Base-by-base conservation (phyloP, 64 coral and sea anemone species). In the Actinia tenebrosa region DNA sequence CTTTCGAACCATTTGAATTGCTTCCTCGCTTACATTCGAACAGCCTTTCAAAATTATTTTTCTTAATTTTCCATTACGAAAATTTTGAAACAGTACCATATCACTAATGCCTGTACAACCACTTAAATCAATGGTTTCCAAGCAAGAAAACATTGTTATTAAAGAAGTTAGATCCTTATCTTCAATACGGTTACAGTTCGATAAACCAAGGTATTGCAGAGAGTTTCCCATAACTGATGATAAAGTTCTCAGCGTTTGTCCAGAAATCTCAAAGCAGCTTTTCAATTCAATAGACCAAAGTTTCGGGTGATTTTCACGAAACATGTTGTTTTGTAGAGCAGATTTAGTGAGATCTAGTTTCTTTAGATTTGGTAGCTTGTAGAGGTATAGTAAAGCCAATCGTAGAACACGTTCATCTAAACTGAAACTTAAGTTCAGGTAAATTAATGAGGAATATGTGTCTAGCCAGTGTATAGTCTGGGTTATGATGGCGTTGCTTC, bases 61-160 rank as follows among this genome's bases (percentile, higher is more conserved):
- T 81, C 79, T 50, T 10, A 81, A 50, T 1, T 53, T 53, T 81
- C 44, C 27, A 22, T 44, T 15, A 81, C 6, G 19, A 6, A 81
- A 25, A 16, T 50, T 16, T 81, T 45, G 79, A 50, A 22, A 22
- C 15, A 81, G 16, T 22, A 81, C 46, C 44, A 1, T 5, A 20
- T 81, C 50, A 52, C 50, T 14, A 45, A 81, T 20, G 27, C 17
- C 50, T 45, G 5, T 23, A 81, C 44, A 81, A 10, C 79, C 42
- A 81, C 79, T 81, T 53, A 81, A 53, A 81, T 81, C 79, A 7
- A 81, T 81, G 42, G 79, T 81, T 4, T 81, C 14, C 19, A 81
- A 52, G 10, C 44, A 81, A 50, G 50, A 16, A 81, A 81, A 81
- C 16, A 81, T 16, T 7, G 79, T 8, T 52, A 19, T 45, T 9